A percentile compares a stretch with the other conserved stretches of the same genome.
These are phyloP conservation scores for Drosophila setifemur DNA, from an alignment of 1,140 invertebrate genomes.

Conservation along the genomic window DNA sequence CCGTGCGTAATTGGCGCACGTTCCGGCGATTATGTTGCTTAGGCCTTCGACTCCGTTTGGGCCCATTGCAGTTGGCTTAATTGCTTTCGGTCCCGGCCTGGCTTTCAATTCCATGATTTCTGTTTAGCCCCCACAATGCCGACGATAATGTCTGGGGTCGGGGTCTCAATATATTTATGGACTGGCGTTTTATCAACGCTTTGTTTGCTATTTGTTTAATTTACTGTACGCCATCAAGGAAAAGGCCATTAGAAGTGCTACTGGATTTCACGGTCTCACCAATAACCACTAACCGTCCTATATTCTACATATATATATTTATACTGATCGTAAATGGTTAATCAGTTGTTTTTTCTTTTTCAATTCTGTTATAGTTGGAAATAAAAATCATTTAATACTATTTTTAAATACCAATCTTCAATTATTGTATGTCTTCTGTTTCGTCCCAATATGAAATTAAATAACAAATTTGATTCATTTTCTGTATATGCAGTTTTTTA, in stretches of 20 bases:
- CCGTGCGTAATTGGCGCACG: slow-evolving; percentile 74
- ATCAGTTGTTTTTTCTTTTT: too few species aligned
- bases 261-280: too few species aligned
- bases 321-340: slow-evolving; percentile 17
- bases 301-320: too few species aligned
- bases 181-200: slow-evolving; percentile 23
- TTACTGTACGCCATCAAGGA: slow-evolving; percentile 11
- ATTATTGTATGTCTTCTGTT: too few species aligned
- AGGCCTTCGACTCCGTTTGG: slow-evolving; percentile 37
- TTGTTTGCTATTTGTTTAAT: slow-evolving; percentile 38
- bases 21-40: slow-evolving; percentile 76
- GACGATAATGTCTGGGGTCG: slow-evolving; percentile 18
- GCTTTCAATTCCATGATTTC: slow-evolving; percentile 29
- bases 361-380: neutral
- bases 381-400: too few species aligned
- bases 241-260: too few species aligned
- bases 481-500: too few species aligned
- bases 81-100: slow-evolving; percentile 26
- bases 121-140: slow-evolving; percentile 8
- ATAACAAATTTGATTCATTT: too few species aligned
- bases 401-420: too few species aligned
- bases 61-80: slow-evolving; percentile 54
- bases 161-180: slow-evolving; percentile 26
- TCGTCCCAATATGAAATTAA: too few species aligned
- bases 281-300: too few species aligned